Base-by-base conservation (phyloP, 2,113 vertebrate genomes). In the Neodon shergylaensis region DNA sequence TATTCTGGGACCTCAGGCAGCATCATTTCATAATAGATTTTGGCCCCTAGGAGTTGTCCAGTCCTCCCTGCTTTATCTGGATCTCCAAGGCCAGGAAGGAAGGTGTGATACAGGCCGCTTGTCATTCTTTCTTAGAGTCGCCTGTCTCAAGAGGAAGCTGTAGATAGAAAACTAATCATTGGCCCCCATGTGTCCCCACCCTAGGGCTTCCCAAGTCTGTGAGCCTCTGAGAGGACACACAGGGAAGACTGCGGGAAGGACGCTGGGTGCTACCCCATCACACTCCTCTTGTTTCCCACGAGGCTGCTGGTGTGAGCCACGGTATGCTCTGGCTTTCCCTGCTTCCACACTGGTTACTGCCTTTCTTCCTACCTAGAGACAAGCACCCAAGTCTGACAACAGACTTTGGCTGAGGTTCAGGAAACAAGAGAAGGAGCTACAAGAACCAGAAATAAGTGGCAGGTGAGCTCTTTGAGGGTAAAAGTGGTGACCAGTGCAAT, bases 381-480 rank as follows among this genome's bases (percentile, higher is more conserved):
- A 44, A 86, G 85, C 58, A 86, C 8, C n/a, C 77, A 78, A 16
- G 73, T 33, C 93, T n/a, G 68, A 63, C 85, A 78, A 76, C 2
- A 86, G 91, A 54, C 83, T 88, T 76, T 11, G 0, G 74, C 28
- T 65, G 74, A 91, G 68, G 39, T 91, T 49, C 58, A 87, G 44
- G 24, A n/a, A 84, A 92, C 68, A 21, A 7, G 44, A 92, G 74
- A 14, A 84, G 9, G 39, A 90, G 84, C 26, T 33, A 39, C 49
- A 31, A 61, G 72, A 76, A 33, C 54, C 77, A 73, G 76, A 70
- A 65, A 5, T 16, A 85, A 63, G 42, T 3, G 39, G 70, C 36
- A 91, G 47, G 68, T 89, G 91, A 76, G 31, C 47, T 95, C 95
- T 96, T 92, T 95, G 94, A 93, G 93, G 93, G 76, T 47, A 39